A percentile compares a stretch with the other conserved stretches of the same genome.
These are phyloP conservation scores for Lathamus discolor DNA, from an alignment of 2,113 vertebrate genomes.

Conservation along the genomic window DNA sequence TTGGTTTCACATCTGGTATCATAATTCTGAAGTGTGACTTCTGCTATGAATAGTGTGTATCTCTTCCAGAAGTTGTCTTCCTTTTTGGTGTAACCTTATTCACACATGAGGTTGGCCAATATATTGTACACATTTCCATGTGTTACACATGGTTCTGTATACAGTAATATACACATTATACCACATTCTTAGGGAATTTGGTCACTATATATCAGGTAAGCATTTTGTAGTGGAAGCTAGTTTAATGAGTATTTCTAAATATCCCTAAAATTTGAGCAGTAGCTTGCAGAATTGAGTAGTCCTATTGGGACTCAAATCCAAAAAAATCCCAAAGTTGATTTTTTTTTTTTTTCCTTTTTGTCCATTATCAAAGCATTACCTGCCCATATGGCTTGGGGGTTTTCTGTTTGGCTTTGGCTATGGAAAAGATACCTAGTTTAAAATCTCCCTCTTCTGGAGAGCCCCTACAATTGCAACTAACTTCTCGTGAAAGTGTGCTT, in stretches of 20 bases:
- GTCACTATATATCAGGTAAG: not conserved
- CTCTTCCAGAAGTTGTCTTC: not conserved
- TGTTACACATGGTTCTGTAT: not conserved
- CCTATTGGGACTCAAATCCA: not conserved
- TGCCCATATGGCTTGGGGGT: not conserved
- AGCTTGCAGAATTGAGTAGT: not conserved
- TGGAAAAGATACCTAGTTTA: not conserved
- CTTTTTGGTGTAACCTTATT: not conserved
- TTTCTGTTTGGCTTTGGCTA: not conserved
- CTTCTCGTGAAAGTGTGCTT: not conserved
- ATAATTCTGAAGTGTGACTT: not conserved
- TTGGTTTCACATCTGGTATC: not conserved
- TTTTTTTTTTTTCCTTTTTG: not conserved
- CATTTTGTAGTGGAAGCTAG: not conserved
- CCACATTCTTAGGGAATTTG: not conserved
- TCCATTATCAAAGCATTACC: not conserved
- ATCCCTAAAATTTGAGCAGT: not conserved
- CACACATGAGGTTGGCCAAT: not conserved
- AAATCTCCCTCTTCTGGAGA: constrained; percentile 27
- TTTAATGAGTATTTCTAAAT: not conserved
- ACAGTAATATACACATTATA: not conserved
- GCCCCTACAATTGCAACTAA: not conserved
- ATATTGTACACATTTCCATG: not conserved
- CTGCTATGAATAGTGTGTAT: not conserved
- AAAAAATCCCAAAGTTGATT: not conserved